Conservation (phyloP, 2,888 invertebrate species). For the Trichopoda pennipes region DNA sequence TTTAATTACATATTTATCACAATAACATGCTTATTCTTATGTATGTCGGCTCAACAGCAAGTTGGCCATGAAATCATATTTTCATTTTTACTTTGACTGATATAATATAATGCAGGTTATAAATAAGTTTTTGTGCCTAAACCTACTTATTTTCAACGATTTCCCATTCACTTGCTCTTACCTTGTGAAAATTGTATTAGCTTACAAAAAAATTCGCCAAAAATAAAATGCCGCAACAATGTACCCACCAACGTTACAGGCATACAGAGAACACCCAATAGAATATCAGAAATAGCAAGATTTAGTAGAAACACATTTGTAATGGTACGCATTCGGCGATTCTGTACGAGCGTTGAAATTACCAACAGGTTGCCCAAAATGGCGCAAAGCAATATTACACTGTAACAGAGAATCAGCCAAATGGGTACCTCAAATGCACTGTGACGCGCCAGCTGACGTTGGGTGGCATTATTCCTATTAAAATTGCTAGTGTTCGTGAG, state of each 20-base stretch:
- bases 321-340: conserved; percentile 86
- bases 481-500: neutral
- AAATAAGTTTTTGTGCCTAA: no score
- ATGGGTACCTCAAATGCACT: conserved; percentile 72
- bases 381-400: conserved; percentile 88
- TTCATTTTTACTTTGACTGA: no score
- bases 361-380: conserved; percentile 91
- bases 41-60: no score
- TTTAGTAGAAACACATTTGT: conserved; percentile 88
- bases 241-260: conserved; percentile 88
- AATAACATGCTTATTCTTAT: no score
- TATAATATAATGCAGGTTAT: no score
- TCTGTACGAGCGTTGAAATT: conserved; percentile 87
- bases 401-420: conserved; percentile 84
- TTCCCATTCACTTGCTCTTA: conserved; percentile 75
- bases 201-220: conserved; percentile 87
- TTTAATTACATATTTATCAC: no score
- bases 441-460: conserved; percentile 37
- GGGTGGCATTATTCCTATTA: conserved; percentile 15
- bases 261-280: conserved; percentile 88
- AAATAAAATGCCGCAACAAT: conserved; percentile 86
- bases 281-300: conserved; percentile 86
- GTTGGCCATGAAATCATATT: no score
- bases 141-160: no score
- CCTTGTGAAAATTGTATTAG: conserved; percentile 89